Conservation (phyloP, 2,113 vertebrate genomes). For the Sinocyclocheilus maitianheensis region DNA sequence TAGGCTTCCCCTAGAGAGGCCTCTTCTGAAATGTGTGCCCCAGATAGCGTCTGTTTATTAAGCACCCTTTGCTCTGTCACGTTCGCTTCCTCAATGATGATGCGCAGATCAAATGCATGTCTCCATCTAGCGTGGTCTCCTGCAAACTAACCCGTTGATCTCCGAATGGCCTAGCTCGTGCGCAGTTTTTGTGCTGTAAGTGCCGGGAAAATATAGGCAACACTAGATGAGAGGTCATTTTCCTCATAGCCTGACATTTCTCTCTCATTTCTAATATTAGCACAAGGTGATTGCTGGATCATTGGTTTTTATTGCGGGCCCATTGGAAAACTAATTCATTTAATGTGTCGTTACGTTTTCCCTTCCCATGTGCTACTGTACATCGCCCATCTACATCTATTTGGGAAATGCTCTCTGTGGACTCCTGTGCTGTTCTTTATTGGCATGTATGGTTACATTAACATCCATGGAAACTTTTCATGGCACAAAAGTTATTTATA, state of each 20-base stretch:
- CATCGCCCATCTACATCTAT: conserved; percentile 8
- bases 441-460: background rate
- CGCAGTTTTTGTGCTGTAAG: conserved; percentile 24
- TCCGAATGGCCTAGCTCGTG: conserved; percentile 61
- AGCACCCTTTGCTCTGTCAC: conserved; percentile 75
- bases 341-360: conserved; percentile 55
- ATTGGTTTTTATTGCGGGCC: conserved; percentile 57
- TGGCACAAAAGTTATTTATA: no score
- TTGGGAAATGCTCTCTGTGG: conserved; percentile 30
- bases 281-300: conserved; percentile 60
- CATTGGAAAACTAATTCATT: conserved; percentile 60
- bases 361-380: conserved; percentile 25
- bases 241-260: conserved; percentile 50
- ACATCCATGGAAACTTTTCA: no score
- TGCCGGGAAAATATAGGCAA: conserved; percentile 26
- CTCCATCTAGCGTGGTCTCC: conserved; percentile 74
- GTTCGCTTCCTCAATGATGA: conserved; percentile 75
- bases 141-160: conserved; percentile 64
- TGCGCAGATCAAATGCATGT: conserved; percentile 74
- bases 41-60: conserved; percentile 81
- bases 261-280: conserved; percentile 60
- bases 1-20: conserved; percentile 69
- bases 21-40: conserved; percentile 72
- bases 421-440: background rate
- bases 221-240: conserved; percentile 48